Evolutionary conservation across 23 tunicate genomes (phyloP).

Genomic region (Ascidia mentula): DNA sequence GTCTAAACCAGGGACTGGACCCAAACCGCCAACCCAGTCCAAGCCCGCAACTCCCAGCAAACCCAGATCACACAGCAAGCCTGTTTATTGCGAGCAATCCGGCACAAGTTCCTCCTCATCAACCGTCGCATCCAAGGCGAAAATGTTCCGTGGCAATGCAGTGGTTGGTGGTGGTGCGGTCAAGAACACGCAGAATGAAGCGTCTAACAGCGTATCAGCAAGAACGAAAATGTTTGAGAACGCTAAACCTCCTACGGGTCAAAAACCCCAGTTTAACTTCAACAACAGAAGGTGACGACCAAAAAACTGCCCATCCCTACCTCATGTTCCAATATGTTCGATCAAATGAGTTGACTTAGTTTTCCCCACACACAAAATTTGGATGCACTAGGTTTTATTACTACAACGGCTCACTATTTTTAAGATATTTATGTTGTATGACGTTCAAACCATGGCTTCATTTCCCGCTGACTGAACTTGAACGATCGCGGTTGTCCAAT

Average conservation of each 20-base stretch:
- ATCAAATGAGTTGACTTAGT: neutral
- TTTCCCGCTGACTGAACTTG: too few relatives aligned
- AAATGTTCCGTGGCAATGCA: neutral
- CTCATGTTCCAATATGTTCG: neutral
- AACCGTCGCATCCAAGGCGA: neutral
- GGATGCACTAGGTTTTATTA: too few relatives aligned
- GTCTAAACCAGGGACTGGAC: neutral
- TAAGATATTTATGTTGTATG: too few relatives aligned
- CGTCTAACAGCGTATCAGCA: too few relatives aligned
- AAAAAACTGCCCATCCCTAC: neutral
- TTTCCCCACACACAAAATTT: too few relatives aligned
- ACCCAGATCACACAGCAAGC: neutral
- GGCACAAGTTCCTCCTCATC: neutral
- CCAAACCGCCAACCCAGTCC: neutral
- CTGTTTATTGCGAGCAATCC: neutral
- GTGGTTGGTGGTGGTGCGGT: neutral
- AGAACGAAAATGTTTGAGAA: neutral
- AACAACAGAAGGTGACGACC: slow-evolving; percentile 2
- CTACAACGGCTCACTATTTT: too few relatives aligned
- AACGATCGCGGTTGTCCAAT: too few relatives aligned
- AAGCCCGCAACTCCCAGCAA: neutral
- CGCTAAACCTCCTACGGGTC: neutral
- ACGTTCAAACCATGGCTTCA: too few relatives aligned
- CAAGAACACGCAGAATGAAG: neutral
- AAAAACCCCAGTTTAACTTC: too few relatives aligned